Conservation (phyloP, 2,888 invertebrate genomes). For the Limnephilus rhombicus region DNA sequence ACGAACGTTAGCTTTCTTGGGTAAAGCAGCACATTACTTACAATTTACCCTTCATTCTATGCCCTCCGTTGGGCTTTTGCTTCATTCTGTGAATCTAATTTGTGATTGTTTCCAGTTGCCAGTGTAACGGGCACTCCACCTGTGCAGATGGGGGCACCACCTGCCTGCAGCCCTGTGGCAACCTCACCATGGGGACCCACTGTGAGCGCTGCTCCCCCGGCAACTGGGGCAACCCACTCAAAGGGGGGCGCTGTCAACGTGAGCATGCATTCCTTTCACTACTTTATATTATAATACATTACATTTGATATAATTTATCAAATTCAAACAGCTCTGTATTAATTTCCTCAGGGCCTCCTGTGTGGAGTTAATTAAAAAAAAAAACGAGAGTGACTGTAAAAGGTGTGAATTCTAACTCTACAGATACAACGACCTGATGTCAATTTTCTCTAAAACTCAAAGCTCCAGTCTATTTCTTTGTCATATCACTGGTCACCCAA, state of each 20-base stretch:
- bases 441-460: not conserved
- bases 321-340: not conserved
- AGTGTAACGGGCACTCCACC: constrained; percentile 97
- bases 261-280: constrained; percentile 69
- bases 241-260: constrained; percentile 94
- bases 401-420: too few species aligned
- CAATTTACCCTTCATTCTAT: too few species aligned
- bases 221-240: constrained; percentile 96
- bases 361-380: too few species aligned
- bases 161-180: constrained; percentile 90
- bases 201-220: constrained; percentile 94
- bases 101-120: constrained; percentile 80
- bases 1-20: too few species aligned
- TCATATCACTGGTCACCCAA: not conserved
- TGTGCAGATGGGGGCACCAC: constrained; percentile 83
- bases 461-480: too few species aligned
- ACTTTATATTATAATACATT: not conserved
- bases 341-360: too few species aligned
- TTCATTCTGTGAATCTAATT: not conserved
- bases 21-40: too few species aligned
- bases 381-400: too few species aligned
- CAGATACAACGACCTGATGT: too few species aligned
- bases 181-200: constrained; percentile 90
- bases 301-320: not conserved
- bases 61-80: too few species aligned